phyloP scores from a whole-genome alignment of 2,797 vertebrate species.

The Aulostomus chinensis region DNA sequence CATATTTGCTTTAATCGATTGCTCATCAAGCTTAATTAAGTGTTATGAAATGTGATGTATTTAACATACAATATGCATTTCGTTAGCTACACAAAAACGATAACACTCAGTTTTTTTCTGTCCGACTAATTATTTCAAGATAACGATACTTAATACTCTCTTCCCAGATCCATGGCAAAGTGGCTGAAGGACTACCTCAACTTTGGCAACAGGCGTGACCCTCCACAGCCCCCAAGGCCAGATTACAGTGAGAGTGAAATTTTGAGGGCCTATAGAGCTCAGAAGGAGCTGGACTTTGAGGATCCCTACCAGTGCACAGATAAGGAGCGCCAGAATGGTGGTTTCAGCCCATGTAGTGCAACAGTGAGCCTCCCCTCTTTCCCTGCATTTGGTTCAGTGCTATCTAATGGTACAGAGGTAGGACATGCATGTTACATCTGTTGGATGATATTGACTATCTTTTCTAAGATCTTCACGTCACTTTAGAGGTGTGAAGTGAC shows the following conservation, averaged over 20 bases:
- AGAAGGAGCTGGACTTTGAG: conserved; percentile 91
- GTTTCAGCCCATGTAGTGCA: conserved; percentile 55
- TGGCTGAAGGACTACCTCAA: conserved; percentile 92
- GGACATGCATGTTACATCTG: neutral
- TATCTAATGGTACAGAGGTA: conserved; percentile 77
- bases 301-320: conserved; percentile 87
- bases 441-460: too few relatives aligned
- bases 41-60: too few relatives aligned
- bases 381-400: conserved; percentile 68
- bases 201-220: conserved; percentile 88
- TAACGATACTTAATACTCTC: neutral
- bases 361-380: conserved; percentile 75
- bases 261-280: conserved; percentile 87
- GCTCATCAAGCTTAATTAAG: too few relatives aligned
- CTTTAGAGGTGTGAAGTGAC: neutral
- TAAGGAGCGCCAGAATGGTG: conserved; percentile 72
- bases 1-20: too few relatives aligned
- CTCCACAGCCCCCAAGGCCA: conserved; percentile 87
- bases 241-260: conserved; percentile 93
- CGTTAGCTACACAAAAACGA: too few relatives aligned
- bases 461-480: too few relatives aligned
- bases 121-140: too few relatives aligned
- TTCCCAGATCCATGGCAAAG: conserved; percentile 90
- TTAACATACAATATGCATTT: too few relatives aligned
- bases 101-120: too few relatives aligned